A percentile compares a stretch with the other conserved stretches of the same genome.
phyloP scores from a whole-genome alignment of 2,888 invertebrate species.

The Rotaria sp. region DNA sequence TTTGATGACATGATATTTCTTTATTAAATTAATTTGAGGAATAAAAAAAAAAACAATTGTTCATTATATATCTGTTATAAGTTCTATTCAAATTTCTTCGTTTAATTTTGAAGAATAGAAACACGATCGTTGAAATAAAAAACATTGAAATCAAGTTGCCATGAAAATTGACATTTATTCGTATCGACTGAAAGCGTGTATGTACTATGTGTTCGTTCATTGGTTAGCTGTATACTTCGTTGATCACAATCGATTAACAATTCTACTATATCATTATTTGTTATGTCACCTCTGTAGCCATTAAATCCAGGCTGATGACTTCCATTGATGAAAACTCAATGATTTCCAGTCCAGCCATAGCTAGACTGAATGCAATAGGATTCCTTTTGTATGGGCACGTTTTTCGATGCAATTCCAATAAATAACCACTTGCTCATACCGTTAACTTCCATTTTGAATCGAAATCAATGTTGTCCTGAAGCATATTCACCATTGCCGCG shows the following conservation, averaged over 20 bases:
- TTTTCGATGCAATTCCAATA: not conserved
- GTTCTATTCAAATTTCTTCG: too few relatives aligned
- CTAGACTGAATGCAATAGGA: not conserved
- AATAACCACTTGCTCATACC: not conserved
- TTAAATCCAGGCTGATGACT: not conserved
- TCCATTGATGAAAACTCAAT: not conserved
- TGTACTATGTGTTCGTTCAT: too few relatives aligned
- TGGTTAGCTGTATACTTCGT: too few relatives aligned
- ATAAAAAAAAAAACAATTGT: too few relatives aligned
- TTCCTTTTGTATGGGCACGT: not conserved
- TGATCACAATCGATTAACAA: not conserved
- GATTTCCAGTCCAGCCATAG: not conserved
- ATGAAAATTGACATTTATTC: too few relatives aligned
- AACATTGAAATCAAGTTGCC: too few relatives aligned
- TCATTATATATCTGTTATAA: too few relatives aligned
- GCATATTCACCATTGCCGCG: not conserved
- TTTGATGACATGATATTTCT: too few relatives aligned
- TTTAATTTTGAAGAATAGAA: too few relatives aligned
- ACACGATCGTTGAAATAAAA: too few relatives aligned
- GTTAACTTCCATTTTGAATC: not conserved
- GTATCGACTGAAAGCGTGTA: too few relatives aligned
- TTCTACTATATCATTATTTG: not conserved
- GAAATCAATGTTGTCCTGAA: not conserved
- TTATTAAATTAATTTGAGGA: too few relatives aligned
- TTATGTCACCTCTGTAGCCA: not conserved